These are phyloP conservation scores for Allacma fusca DNA, from an alignment of 2,888 invertebrate species.

Conservation along the genomic window DNA sequence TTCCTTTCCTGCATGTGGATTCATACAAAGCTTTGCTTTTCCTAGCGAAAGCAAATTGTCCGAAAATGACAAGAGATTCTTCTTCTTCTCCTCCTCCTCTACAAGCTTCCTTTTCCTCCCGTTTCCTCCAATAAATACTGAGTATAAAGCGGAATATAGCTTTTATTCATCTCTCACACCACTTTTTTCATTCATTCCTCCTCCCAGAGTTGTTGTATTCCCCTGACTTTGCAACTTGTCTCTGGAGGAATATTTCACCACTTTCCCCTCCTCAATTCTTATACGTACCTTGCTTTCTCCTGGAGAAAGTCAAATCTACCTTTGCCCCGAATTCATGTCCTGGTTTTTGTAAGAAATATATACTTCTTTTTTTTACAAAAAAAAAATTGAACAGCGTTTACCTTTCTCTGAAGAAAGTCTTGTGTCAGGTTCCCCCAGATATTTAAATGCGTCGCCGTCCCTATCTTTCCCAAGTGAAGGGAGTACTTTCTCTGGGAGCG, in stretches of 20 bases:
- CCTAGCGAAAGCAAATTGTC: conserved; percentile 48
- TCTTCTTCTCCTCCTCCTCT: conserved; percentile 24
- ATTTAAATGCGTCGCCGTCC: too few relatives aligned
- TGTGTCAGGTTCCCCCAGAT: too few relatives aligned
- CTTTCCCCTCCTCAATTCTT: not conserved
- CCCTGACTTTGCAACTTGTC: too few relatives aligned
- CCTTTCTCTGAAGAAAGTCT: too few relatives aligned
- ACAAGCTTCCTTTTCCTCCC: conserved; percentile 43
- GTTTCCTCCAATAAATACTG: conserved; percentile 25
- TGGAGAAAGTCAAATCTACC: not conserved
- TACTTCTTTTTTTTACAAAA: too few relatives aligned
- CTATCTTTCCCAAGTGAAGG: too few relatives aligned
- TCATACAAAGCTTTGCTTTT: conserved; percentile 11
- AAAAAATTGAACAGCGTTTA: too few relatives aligned
- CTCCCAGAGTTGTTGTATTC: too few relatives aligned
- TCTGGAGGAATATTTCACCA: too few relatives aligned
- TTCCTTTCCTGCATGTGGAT: conserved; percentile 21
- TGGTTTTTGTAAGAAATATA: too few relatives aligned
- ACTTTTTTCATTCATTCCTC: conserved; percentile 29
- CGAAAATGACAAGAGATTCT: conserved; percentile 52
- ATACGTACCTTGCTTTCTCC: not conserved
- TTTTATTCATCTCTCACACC: conserved; percentile 35
- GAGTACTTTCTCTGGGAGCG: too few relatives aligned
- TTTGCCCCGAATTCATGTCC: not conserved
- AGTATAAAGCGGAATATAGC: not conserved